Base-by-base conservation (phyloP, 2,113 vertebrate species). In the Oreochromis spilurus region DNA sequence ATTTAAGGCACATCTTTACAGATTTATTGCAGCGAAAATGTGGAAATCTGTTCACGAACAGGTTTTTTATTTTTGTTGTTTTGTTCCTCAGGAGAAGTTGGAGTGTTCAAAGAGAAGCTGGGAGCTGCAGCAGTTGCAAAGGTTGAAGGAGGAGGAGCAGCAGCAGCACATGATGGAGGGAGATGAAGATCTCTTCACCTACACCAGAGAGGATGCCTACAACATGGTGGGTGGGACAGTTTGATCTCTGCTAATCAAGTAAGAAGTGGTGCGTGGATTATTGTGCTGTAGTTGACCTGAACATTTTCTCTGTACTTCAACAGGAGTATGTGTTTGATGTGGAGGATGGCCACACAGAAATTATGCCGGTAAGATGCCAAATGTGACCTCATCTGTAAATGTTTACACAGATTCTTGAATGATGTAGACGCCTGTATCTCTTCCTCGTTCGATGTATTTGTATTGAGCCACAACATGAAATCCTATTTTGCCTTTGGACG, bases 121-220 rank as follows among this genome's bases (percentile, higher is more conserved):
- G 98, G 98, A 98, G 91, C 83, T 96, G 43, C 95, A 96, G 60
- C 97, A 97, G 80, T 93, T 97, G 87, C 96, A 97, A 92, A 96
- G 96, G 45, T 92, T 97, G 48, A 97, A 97, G 91, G 88, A 88
- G 21, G 97, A 97, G 91, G 96, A 96, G 67, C 95, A 97, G 26
- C 95, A 97, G 88, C 94, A 81, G 89, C 94, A 96, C 87, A 79
- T 96, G 21, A 96, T 94, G 87, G 97, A 97, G n/a, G 96, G 97
- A 87, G 97, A 98, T 87, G 97, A 97, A 84, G 97, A 98, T 11
- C 96, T 98, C 16, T 96, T 98, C 60, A 98, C 97, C 6, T 98
- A 98, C 90, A 98, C 97, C 58, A 97, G 98, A 91, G 98, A 98
- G 91, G 98, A 98, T 82, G 98, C 98, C 0, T 98, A 97, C 94